phyloP scores from a whole-genome alignment of 2,888 invertebrate species.

The Pilophorus perplexus region DNA sequence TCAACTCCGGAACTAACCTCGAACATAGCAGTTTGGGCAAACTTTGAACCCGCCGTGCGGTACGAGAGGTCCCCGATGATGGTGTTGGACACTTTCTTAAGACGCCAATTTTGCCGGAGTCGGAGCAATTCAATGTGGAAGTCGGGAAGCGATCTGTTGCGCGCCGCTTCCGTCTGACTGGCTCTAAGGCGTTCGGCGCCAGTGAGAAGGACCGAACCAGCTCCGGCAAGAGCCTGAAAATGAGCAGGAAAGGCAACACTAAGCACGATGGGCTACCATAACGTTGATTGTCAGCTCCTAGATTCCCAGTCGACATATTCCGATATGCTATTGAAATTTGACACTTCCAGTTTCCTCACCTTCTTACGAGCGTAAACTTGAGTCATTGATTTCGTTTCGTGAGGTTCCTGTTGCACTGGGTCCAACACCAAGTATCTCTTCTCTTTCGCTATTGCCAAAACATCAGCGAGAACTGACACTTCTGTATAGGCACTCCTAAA shows the following conservation, averaged over 20 bases:
- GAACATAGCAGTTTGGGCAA: conserved; percentile 89
- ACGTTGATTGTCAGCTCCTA: no score
- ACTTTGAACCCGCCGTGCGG: conserved; percentile 91
- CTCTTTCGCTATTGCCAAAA: conserved; percentile 86
- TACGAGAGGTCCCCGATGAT: conserved; percentile 96
- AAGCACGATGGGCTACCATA: no score
- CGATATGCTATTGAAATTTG: no score
- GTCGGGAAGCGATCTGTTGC: conserved; percentile 76
- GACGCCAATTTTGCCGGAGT: conserved; percentile 87
- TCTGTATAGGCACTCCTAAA: conserved; percentile 80
- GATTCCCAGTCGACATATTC: no score
- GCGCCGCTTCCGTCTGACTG: conserved; percentile 74
- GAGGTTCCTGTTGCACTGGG: conserved; percentile 78
- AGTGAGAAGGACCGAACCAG: conserved; percentile 76
- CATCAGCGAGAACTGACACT: conserved; percentile 88
- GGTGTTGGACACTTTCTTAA: conserved; percentile 93
- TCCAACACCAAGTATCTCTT: conserved; percentile 93
- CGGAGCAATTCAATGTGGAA: conserved; percentile 89
- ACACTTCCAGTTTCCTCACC: no score
- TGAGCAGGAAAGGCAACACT: background rate
- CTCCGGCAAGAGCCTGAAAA: conserved; percentile 68
- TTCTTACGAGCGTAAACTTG: conserved; percentile 92
- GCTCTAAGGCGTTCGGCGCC: conserved; percentile 84
- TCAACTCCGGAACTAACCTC: conserved; percentile 62
- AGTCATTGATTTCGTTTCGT: conserved; percentile 79